phyloP scores from a whole-genome alignment of 2,888 invertebrate species.

The Noctua fimbriata region DNA sequence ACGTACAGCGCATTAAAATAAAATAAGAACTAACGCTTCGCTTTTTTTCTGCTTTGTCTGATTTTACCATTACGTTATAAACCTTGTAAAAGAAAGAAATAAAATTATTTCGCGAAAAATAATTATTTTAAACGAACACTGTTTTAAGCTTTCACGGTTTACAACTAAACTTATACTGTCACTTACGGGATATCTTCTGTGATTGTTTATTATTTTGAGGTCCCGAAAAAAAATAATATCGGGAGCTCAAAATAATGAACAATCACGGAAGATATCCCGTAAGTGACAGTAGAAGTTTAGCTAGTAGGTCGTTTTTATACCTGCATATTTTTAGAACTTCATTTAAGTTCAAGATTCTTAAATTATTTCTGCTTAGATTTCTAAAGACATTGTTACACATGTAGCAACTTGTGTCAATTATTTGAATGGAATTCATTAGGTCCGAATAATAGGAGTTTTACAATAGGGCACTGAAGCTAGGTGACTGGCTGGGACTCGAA shows the following conservation, averaged over 20 bases:
- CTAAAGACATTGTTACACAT: slow-evolving; percentile 28
- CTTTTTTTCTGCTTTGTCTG: slow-evolving; percentile 73
- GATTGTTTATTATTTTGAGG: too few relatives aligned
- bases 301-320: too few relatives aligned
- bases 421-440: slow-evolving; percentile 47
- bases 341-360: neutral
- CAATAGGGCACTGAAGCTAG: slow-evolving; percentile 29
- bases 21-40: slow-evolving; percentile 76
- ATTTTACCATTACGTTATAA: slow-evolving; percentile 72
- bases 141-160: too few relatives aligned
- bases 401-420: slow-evolving; percentile 38
- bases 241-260: too few relatives aligned
- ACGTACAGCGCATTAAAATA: neutral
- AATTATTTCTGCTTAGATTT: neutral
- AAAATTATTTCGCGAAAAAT: too few relatives aligned
- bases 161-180: too few relatives aligned
- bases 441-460: slow-evolving; percentile 34
- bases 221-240: too few relatives aligned
- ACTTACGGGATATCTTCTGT: too few relatives aligned
- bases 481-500: slow-evolving; percentile 15
- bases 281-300: too few relatives aligned
- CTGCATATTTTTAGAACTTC: neutral
- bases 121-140: too few relatives aligned
- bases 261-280: too few relatives aligned
- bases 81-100: slow-evolving; percentile 68